Evolutionary conservation across 1,140 invertebrate genomes (phyloP).

Genomic region (Philotrypesis tridentata): DNA sequence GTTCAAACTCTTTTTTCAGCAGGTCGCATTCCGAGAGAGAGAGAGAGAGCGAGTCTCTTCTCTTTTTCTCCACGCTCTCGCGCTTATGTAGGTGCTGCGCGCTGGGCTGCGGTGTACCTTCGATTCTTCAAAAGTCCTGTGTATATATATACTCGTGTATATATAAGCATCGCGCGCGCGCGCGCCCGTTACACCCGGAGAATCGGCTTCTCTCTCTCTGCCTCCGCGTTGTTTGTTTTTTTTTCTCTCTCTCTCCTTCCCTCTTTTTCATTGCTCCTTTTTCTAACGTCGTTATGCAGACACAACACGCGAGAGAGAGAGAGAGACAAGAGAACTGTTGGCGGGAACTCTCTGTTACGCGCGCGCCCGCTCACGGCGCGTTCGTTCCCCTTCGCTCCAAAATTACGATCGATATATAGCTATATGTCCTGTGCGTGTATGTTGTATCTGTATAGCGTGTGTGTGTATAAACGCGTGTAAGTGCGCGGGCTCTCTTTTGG

Average conservation of each 20-base stretch:
- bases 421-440: background rate
- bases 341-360: slow-evolving; percentile 21
- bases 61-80: slow-evolving; percentile 18
- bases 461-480: background rate
- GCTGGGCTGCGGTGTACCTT: background rate
- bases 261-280: background rate
- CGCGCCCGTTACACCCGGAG: too few species aligned
- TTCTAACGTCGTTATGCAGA: slow-evolving; percentile 21
- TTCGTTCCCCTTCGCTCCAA: slow-evolving; percentile 11
- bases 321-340: slow-evolving; percentile 5
- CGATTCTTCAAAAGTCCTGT: background rate
- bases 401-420: slow-evolving; percentile 9
- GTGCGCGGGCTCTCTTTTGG: too few species aligned
- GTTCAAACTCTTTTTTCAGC: background rate
- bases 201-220: too few species aligned
- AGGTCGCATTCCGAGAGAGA: background rate
- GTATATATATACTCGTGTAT: too few species aligned
- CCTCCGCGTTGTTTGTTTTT: background rate
- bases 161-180: too few species aligned
- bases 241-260: background rate
- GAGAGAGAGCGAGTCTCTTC: background rate
- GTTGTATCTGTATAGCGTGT: background rate
- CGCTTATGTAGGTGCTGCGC: background rate
- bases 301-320: background rate
- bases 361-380: slow-evolving; percentile 6